A percentile compares a stretch with the other conserved stretches of the same genome.
phyloP scores from a whole-genome alignment of 2,888 invertebrate species.

The Drosophila paranaensis region DNA sequence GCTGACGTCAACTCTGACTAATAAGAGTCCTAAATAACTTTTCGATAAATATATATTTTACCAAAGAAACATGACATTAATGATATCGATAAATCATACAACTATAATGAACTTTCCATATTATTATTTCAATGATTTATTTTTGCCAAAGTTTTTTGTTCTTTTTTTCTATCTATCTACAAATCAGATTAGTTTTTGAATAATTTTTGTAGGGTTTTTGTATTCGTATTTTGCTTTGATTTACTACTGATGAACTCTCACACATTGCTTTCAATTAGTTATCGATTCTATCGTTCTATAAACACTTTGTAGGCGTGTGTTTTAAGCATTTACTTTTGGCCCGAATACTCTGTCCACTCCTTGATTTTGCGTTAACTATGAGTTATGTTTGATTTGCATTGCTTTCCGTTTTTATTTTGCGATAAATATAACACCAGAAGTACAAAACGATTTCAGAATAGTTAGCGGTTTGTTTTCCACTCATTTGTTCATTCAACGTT shows the following conservation, averaged over 20 bases:
- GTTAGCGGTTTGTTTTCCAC: slow-evolving; percentile 57
- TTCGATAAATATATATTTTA: slow-evolving; percentile 42
- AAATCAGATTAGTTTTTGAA: slow-evolving; percentile 10
- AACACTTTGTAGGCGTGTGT: slow-evolving; percentile 43
- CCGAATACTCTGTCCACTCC: slow-evolving; percentile 26
- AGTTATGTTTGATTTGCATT: slow-evolving; percentile 61
- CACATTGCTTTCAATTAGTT: slow-evolving; percentile 28
- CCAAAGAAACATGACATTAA: slow-evolving; percentile 34
- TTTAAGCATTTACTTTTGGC: slow-evolving; percentile 21
- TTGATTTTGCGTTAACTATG: slow-evolving; percentile 25
- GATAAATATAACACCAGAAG: slow-evolving; percentile 59
- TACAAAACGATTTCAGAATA: slow-evolving; percentile 66
- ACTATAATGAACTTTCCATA: slow-evolving; percentile 50
- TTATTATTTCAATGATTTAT: slow-evolving; percentile 21
- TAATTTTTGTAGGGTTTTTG: slow-evolving; percentile 3
- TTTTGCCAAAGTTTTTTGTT: not conserved
- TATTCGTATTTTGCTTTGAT: slow-evolving; percentile 28
- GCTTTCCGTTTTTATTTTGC: slow-evolving; percentile 66
- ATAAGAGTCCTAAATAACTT: slow-evolving; percentile 38
- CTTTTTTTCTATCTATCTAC: not conserved
- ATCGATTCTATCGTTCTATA: slow-evolving; percentile 20
- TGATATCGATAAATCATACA: slow-evolving; percentile 49
- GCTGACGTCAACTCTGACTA: slow-evolving; percentile 51
- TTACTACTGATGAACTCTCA: slow-evolving; percentile 10
- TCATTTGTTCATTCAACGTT: slow-evolving; percentile 24